Evolutionary conservation across 2,797 vertebrate species (phyloP), one percentile per base, ranked within the genome.

Genomic region (Selene dorsalis): DNA sequence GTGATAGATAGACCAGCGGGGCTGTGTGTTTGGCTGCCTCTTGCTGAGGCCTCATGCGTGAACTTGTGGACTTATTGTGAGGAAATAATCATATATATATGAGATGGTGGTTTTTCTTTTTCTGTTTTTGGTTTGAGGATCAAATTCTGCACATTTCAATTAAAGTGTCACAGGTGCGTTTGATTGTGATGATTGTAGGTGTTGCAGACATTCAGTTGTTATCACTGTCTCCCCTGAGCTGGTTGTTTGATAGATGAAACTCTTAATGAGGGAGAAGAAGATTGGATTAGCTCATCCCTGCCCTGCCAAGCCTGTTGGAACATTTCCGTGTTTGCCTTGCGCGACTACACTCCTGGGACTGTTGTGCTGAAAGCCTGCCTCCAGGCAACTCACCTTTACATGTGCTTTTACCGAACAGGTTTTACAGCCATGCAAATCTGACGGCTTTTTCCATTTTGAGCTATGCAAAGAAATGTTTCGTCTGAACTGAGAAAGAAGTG

Each of bases 1-100:
- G 79, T 81, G 69, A 76, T 80, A 80, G 69, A 74, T 69, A 60
- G 61, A 71, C 38, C 75, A 77, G 84, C 75, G 64, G 62, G 58
- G 41, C 64, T 73, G 55, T 69, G 73, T 77, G 62, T 81, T 75
- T 84, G 83, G 84, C 66, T 62, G 35, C 39, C 24, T 73, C 39
- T 47, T 72, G 61, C 71, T 67, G 63, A 60, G 47, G 47, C 61
- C 45, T 74, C 68, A 47, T 58, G 74, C 68, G 63, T 58, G 16
- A 79, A 64, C 32, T 61, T 61, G 48, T 73, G 45, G 68, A 58
- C 65, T 58, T 11, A 61, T 3, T 20, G 59, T 11, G 13, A 72
- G 24, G 26, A 69, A 47, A 20, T 62, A 60, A 73, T 6, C 0
- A 38, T 18, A 18, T 32, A 20, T 35, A 48, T 39, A 24, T n/a